phyloP scores from a whole-genome alignment of 2,888 invertebrate species.

The Thera obeliscata region DNA sequence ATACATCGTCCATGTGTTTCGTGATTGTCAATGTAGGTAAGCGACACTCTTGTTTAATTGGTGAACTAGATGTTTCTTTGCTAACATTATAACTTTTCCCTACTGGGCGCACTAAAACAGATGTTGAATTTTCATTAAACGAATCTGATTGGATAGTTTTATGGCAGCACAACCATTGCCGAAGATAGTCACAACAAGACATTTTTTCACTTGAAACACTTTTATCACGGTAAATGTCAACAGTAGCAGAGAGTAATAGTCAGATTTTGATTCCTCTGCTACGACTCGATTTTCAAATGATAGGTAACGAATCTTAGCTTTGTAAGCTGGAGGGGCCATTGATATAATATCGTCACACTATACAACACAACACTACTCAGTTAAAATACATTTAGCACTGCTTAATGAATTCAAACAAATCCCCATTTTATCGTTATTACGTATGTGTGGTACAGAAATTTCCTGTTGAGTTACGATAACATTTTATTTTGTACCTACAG shows the following conservation, averaged over 20 bases:
- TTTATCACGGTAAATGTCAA: conserved; percentile 63
- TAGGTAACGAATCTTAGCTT: conserved; percentile 58
- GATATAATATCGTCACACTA: conserved; percentile 40
- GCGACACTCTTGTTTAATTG: conserved; percentile 32
- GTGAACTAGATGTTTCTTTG: conserved; percentile 43
- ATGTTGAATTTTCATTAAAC: conserved; percentile 58
- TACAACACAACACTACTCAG: conserved; percentile 55
- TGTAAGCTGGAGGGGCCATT: conserved; percentile 60
- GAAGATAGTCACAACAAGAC: conserved; percentile 53
- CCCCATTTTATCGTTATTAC: conserved; percentile 74
- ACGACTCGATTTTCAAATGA: conserved; percentile 59
- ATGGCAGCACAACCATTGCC: conserved; percentile 61
- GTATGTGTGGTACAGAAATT: conserved; percentile 58
- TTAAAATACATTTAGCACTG: conserved; percentile 50
- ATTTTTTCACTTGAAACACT: conserved; percentile 47
- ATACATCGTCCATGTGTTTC: conserved; percentile 47
- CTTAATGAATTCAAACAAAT: conserved; percentile 62
- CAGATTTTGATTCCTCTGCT: conserved; percentile 46
- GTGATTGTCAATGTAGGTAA: conserved; percentile 50
- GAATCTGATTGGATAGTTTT: conserved; percentile 50
- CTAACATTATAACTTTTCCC: conserved; percentile 67
- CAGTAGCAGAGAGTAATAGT: conserved; percentile 56
- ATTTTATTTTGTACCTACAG: conserved; percentile 40
- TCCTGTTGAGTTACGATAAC: conserved; percentile 72
- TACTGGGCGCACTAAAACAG: conserved; percentile 62